phyloP scores from a whole-genome alignment of 2,113 vertebrate genomes.

The Hepsetus odoe region DNA sequence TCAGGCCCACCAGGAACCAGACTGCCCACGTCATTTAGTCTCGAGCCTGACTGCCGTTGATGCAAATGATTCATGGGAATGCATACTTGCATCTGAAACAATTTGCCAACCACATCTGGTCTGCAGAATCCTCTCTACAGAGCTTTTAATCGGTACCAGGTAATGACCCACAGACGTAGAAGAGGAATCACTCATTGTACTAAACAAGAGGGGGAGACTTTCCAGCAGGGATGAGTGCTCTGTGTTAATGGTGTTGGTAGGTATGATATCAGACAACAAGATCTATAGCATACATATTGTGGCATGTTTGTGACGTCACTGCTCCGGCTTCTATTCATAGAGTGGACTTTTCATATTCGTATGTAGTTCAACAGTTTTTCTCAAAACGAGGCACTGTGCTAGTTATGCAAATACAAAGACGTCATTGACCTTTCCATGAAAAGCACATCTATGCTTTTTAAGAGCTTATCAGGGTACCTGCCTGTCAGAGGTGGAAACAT shows the following conservation, averaged over 20 bases:
- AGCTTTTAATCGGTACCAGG: constrained; percentile 18
- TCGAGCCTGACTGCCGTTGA: neutral
- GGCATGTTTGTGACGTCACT: constrained; percentile 1
- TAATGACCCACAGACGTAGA: constrained; percentile 12
- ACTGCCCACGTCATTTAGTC: constrained; percentile 9
- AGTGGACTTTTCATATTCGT: constrained; percentile 22
- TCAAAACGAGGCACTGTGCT: constrained; percentile 11
- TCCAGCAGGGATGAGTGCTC: neutral
- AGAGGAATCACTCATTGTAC: neutral
- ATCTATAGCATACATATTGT: neutral
- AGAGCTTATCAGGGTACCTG: constrained; percentile 24
- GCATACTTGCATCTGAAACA: constrained; percentile 4
- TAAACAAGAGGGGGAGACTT: neutral
- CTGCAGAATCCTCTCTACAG: constrained; percentile 19
- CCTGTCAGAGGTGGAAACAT: neutral
- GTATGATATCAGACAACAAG: neutral
- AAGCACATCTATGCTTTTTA: constrained; percentile 9
- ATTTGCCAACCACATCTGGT: constrained; percentile 35
- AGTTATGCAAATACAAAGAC: constrained; percentile 32
- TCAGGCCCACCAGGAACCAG: constrained; percentile 18
- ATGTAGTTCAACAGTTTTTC: neutral
- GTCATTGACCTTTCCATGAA: constrained; percentile 16
- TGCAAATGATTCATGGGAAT: constrained; percentile 26
- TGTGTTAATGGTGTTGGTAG: neutral
- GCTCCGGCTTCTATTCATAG: constrained; percentile 10